Evolutionary conservation across 2,797 vertebrate genomes (phyloP).

Genomic region (Acanthurus leucopareius): DNA sequence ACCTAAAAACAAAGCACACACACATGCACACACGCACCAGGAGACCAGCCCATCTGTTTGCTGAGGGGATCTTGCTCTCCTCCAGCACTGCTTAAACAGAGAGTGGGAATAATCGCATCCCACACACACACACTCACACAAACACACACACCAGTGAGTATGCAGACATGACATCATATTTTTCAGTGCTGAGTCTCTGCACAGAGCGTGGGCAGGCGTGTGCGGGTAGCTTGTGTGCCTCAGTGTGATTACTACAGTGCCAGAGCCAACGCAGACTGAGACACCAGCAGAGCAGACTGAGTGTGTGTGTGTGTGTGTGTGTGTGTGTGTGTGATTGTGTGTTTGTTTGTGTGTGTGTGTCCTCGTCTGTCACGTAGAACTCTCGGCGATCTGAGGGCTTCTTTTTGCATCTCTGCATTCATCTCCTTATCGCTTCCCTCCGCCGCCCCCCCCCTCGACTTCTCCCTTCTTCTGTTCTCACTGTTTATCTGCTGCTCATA

Average conservation of each 20-base stretch:
- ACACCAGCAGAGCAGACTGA: slow-evolving; percentile 41
- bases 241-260: slow-evolving; percentile 60
- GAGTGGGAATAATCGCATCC: slow-evolving; percentile 40
- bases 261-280: slow-evolving; percentile 53
- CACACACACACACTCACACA: slow-evolving; percentile 54
- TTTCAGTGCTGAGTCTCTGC: slow-evolving; percentile 61
- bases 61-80: slow-evolving; percentile 52
- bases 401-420: slow-evolving; percentile 50
- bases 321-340: slow-evolving; percentile 19
- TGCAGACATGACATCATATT: slow-evolving; percentile 81
- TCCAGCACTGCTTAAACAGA: slow-evolving; percentile 49
- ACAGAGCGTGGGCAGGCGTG: slow-evolving; percentile 71
- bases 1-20: slow-evolving; percentile 53
- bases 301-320: slow-evolving; percentile 13
- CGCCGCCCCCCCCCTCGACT: background rate
- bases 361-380: slow-evolving; percentile 68
- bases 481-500: slow-evolving; percentile 51
- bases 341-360: slow-evolving; percentile 30
- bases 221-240: slow-evolving; percentile 49
- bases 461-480: slow-evolving; percentile 26
- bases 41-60: slow-evolving; percentile 77
- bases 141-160: slow-evolving; percentile 48
- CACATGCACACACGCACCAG: slow-evolving; percentile 47
- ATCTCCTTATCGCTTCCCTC: slow-evolving; percentile 51
- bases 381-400: slow-evolving; percentile 54